Percentiles rank a stretch among this genome's conserved stretches.
Conservation (phyloP, 1,140 invertebrate species). For the Dendroctonus valens region DNA sequence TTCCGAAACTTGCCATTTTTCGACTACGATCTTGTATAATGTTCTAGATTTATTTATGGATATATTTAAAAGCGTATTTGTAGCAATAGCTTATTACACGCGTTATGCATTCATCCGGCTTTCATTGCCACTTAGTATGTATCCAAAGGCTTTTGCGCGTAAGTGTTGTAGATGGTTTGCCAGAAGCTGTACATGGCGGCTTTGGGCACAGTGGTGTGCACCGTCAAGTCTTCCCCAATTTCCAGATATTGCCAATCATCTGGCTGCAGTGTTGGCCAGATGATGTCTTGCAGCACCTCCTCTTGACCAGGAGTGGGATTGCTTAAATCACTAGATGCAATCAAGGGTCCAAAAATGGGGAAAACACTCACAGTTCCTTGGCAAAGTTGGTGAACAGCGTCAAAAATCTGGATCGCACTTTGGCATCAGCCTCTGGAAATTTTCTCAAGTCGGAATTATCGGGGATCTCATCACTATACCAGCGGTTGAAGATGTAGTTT, state of each 20-base stretch:
- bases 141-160: conserved; percentile 28
- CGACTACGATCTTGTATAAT: too few species aligned
- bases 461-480: conserved; percentile 24
- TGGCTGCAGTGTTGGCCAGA: conserved; percentile 27
- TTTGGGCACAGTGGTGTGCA: conserved; percentile 13
- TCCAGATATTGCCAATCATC: conserved; percentile 27
- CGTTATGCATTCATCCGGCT: too few species aligned
- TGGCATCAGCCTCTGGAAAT: conserved; percentile 19
- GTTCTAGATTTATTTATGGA: too few species aligned
- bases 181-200: conserved; percentile 27
- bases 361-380: conserved; percentile 22
- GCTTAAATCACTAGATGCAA: conserved; percentile 8
- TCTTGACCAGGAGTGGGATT: conserved; percentile 31
- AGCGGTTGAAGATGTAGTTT: conserved; percentile 26
- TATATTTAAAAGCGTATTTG: neutral
- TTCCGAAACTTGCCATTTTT: neutral
- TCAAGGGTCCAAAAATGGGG: neutral
- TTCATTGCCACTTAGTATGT: conserved; percentile 15
- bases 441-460: conserved; percentile 19
- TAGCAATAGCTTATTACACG: neutral
- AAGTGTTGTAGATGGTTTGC: conserved; percentile 25
- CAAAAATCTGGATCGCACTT: conserved; percentile 18
- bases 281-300: conserved; percentile 25
- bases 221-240: conserved; percentile 23
- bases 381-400: conserved; percentile 29